These are phyloP conservation scores for Centruroides sculpturatus DNA, from an alignment of 1,140 invertebrate genomes.

Conservation along the genomic window DNA sequence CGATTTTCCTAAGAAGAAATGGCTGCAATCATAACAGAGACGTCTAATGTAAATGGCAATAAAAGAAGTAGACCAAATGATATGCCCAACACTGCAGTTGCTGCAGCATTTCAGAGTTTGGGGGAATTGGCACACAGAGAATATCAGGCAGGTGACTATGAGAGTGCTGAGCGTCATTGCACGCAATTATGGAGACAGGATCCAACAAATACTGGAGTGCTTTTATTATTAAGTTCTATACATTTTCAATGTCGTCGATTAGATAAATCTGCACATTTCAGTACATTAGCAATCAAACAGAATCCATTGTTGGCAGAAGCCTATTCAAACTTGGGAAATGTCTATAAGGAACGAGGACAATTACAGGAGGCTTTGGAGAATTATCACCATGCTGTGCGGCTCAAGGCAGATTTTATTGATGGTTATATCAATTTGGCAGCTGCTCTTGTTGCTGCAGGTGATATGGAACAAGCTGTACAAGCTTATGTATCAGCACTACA, in stretches of 20 bases:
- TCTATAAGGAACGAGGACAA: conserved; percentile 92
- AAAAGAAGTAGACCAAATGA: too few species aligned
- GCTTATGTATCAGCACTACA: conserved; percentile 97
- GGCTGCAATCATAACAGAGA: too few species aligned
- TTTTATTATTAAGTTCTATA: conserved; percentile 90
- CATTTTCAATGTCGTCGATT: conserved; percentile 94
- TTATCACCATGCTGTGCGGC: conserved; percentile 89
- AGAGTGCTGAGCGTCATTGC: conserved; percentile 94
- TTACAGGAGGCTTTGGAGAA: conserved; percentile 86
- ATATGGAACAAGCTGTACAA: conserved; percentile 98
- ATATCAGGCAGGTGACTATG: conserved; percentile 96
- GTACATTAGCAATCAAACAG: conserved; percentile 91
- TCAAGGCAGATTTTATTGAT: conserved; percentile 99
- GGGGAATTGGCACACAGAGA: conserved; percentile 92
- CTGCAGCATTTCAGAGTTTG: too few species aligned
- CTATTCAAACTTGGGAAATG: conserved; percentile 97
- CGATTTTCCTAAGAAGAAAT: too few species aligned
- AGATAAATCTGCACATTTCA: conserved; percentile 93
- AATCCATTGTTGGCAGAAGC: conserved; percentile 95
- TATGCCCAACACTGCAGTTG: too few species aligned
- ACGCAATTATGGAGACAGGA: conserved; percentile 98
- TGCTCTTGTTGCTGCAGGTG: conserved; percentile 90
- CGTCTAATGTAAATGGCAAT: too few species aligned
- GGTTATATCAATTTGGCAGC: conserved; percentile 99
- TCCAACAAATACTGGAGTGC: conserved; percentile 86